These are phyloP conservation scores for Hassar affinis DNA, from an alignment of 2,113 vertebrate genomes.

Conservation along the genomic window DNA sequence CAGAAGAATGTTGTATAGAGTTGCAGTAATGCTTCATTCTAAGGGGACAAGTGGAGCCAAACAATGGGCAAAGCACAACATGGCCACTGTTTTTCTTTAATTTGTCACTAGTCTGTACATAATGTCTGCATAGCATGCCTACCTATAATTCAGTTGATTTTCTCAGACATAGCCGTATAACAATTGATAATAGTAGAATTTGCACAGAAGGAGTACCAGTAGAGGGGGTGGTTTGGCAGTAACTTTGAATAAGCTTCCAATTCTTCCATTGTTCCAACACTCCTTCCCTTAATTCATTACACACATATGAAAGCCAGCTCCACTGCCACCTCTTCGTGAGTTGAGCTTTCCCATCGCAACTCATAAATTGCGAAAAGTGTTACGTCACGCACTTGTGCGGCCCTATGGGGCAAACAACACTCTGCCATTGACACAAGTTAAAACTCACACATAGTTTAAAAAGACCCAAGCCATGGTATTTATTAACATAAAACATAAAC, in stretches of 20 bases:
- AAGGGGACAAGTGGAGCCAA: no score
- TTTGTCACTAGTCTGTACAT: not conserved
- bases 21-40: no score
- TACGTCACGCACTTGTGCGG: no score
- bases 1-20: no score
- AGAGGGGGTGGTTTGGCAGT: constrained; percentile 39
- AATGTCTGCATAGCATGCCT: not conserved
- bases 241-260: constrained; percentile 15
- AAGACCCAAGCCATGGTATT: no score
- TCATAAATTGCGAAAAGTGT: constrained; percentile 11
- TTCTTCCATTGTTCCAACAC: constrained; percentile 10
- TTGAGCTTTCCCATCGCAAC: constrained; percentile 2
- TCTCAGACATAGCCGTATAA: not conserved
- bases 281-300: constrained; percentile 4
- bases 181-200: not conserved
- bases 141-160: not conserved
- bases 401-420: no score
- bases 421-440: no score
- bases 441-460: no score
- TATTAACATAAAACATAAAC: no score
- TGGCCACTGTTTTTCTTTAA: no score
- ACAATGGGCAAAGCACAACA: no score
- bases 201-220: constrained; percentile 24
- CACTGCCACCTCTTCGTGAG: not conserved
- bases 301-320: constrained; percentile 3